Evolutionary conservation across 2,113 vertebrate genomes (phyloP).

Genomic region (Austrofundulus limnaeus): DNA sequence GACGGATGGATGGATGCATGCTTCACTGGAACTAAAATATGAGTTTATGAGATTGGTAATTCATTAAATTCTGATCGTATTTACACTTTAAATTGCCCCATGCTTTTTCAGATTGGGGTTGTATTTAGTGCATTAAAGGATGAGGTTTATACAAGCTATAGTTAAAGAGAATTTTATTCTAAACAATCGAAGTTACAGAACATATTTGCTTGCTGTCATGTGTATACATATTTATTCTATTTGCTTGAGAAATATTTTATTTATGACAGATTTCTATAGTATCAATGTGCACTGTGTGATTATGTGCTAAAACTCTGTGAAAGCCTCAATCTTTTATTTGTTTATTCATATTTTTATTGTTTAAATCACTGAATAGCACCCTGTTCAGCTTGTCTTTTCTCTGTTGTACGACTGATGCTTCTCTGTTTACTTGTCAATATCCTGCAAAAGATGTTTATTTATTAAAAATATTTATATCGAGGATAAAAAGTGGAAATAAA

Average conservation of each 20-base stretch:
- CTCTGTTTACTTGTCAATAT: conserved; percentile 53
- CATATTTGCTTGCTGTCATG: conserved; percentile 29
- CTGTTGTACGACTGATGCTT: conserved; percentile 42
- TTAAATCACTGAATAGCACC: conserved; percentile 42
- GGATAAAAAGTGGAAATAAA: conserved; percentile 45
- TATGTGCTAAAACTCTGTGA: conserved; percentile 49
- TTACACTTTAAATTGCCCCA: no score
- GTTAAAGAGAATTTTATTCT: conserved; percentile 13
- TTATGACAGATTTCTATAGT: conserved; percentile 41
- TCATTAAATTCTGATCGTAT: no score
- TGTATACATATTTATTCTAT: conserved; percentile 32
- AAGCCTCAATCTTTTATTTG: conserved; percentile 20
- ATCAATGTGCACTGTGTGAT: conserved; percentile 48
- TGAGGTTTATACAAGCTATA: not conserved
- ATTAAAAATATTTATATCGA: conserved; percentile 59
- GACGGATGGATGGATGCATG: no score
- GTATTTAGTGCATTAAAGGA: no score
- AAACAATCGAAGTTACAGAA: conserved; percentile 15
- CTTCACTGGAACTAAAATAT: no score
- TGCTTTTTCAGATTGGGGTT: no score
- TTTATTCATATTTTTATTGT: conserved; percentile 14
- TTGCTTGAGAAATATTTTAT: conserved; percentile 31
- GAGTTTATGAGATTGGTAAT: no score
- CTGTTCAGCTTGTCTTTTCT: conserved; percentile 22
- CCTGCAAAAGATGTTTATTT: conserved; percentile 63